These are phyloP conservation scores for Myripristis jacobus DNA, from an alignment of 2,797 vertebrate species.

Conservation along the genomic window DNA sequence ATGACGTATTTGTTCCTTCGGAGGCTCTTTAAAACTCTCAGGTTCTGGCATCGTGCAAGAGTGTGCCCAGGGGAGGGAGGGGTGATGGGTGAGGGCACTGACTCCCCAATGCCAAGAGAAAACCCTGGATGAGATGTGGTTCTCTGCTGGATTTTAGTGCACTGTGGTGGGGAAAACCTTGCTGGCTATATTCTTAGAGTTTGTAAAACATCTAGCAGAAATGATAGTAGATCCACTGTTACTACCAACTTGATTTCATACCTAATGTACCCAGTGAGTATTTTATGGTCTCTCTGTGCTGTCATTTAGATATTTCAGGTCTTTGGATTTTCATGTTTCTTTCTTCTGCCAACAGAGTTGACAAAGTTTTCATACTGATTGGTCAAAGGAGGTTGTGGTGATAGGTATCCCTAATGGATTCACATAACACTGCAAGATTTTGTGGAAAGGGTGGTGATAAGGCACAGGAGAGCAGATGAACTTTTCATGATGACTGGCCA, in stretches of 20 bases:
- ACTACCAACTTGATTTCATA: no score
- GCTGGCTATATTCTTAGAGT: background rate
- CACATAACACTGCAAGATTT: no score
- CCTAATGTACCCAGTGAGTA: no score
- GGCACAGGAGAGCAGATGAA: no score
- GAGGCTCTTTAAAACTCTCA: constrained; percentile 53
- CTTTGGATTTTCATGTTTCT: no score
- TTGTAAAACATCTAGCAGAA: background rate
- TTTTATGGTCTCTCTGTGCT: no score
- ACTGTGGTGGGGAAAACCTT: constrained; percentile 20
- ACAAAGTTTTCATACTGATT: no score
- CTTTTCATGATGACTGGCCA: no score
- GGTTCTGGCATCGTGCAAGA: constrained; percentile 48
- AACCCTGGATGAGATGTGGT: constrained; percentile 49
- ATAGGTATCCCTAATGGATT: no score
- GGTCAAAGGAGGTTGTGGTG: no score
- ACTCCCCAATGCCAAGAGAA: constrained; percentile 44
- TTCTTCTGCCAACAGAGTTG: no score
- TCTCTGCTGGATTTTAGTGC: constrained; percentile 9
- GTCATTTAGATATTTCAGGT: background rate
- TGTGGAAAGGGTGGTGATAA: no score
- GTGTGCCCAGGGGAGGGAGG: constrained; percentile 36
- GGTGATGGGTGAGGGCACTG: constrained; percentile 41
- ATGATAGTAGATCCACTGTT: background rate
- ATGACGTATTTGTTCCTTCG: constrained; percentile 60